phyloP scores from a whole-genome alignment of 1,140 invertebrate species.

The Bombus picipes region DNA sequence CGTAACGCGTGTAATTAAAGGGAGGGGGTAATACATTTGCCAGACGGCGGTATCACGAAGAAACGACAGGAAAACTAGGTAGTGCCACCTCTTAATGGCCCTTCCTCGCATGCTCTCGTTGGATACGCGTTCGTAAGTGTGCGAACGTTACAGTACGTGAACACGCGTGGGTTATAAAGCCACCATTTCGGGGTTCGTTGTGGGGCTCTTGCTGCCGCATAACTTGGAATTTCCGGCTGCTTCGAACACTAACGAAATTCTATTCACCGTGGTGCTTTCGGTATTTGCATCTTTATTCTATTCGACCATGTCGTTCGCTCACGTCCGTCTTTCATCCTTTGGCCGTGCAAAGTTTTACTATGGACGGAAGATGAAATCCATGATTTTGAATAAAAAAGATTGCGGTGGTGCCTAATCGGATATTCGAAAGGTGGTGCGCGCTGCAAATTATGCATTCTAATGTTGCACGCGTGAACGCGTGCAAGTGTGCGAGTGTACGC shows the following conservation, averaged over 20 bases:
- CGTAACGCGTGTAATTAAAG: conserved; percentile 76
- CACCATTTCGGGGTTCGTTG: background rate
- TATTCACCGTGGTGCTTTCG: background rate
- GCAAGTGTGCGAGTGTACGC: background rate
- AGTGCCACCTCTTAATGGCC: conserved; percentile 63
- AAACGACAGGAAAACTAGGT: conserved; percentile 68
- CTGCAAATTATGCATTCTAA: conserved; percentile 9
- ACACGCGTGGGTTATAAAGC: conserved; percentile 51
- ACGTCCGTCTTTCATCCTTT: background rate
- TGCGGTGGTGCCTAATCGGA: background rate
- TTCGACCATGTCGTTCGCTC: background rate
- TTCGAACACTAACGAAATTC: background rate
- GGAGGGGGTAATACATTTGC: conserved; percentile 63
- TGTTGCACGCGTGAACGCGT: background rate
- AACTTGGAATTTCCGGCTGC: conserved; percentile 44
- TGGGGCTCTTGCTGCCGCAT: conserved; percentile 16
- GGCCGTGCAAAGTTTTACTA: background rate
- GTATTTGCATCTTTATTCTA: background rate
- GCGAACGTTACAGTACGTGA: conserved; percentile 78
- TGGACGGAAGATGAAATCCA: background rate
- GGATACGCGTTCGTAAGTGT: conserved; percentile 66
- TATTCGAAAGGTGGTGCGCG: background rate
- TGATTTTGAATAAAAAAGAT: background rate
- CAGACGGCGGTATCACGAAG: conserved; percentile 62
- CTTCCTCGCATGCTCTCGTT: conserved; percentile 56